Evolutionary conservation across 2,113 vertebrate genomes (phyloP), one percentile per base, ranked within the genome.

Genomic region (Fregetta grallaria): DNA sequence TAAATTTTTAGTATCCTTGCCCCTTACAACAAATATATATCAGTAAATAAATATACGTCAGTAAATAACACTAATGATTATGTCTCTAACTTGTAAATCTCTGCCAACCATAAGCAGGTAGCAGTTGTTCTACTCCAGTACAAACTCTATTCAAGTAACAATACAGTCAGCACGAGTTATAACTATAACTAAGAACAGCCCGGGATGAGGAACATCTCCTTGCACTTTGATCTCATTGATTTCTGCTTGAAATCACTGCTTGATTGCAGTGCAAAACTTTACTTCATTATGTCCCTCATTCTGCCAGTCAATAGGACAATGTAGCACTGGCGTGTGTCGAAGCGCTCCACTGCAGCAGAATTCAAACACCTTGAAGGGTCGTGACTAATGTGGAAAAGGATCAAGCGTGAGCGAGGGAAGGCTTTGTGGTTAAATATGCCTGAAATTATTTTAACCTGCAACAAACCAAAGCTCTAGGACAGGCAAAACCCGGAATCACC

Each of bases 281-380:
- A 13, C 26, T 61, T 42, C 23, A 44, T 40, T 5, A 34, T 1
- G 22, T 30, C 16, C 32, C 32, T 42, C n/a, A 3, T 27, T 44
- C 44, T 65, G 52, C 23, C 62, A 50, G 26, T 19, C 1, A 3
- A 27, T 5, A 21, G 26, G 34, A 36, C 11, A 34, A 11, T 2
- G 34, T 22, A 49, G 29, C 12, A 4, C 40, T 20, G 42, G 44
- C n/a, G 36, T 1, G 1, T 25, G 32, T 12, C 13, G 2, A 67
- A 49, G 40, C 4, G 12, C 42, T 47, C 34, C 25, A 11, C 74
- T 26, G 20, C 36, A 62, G 42, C 36, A 40, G 5, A 62, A 22
- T 18, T 50, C 49, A 44, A 52, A 3, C 0, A 0, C 30, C 44
- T 52, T 29, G 13, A 7, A 13, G 13, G 1, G 0, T 34, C 3